Percentiles rank a stretch among this genome's conserved stretches.
Evolutionary conservation across 2,888 invertebrate genomes (phyloP).

Genomic region (Cephus pulcher): DNA sequence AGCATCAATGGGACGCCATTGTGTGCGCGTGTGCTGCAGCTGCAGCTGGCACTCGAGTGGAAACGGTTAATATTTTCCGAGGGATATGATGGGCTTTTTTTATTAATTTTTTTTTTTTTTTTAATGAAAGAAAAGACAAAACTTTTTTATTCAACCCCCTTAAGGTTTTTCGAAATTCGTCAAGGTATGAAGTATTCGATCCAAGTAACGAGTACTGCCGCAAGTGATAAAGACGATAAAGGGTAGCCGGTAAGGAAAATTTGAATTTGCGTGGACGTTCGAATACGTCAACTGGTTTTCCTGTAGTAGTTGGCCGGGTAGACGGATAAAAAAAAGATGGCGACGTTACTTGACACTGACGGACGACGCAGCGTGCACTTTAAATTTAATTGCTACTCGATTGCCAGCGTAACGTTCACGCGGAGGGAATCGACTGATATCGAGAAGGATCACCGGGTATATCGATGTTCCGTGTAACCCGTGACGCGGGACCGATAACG

Average conservation of each 20-base stretch:
- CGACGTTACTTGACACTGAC: not conserved
- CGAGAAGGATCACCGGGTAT: not conserved
- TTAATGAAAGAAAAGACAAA: too few relatives aligned
- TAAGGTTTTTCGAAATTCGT: not conserved
- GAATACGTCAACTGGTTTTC: not conserved
- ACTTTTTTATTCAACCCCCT: not conserved
- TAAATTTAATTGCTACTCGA: not conserved
- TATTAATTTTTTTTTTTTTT: too few relatives aligned
- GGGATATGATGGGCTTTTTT: not conserved
- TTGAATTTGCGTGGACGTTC: not conserved
- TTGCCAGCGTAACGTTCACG: not conserved
- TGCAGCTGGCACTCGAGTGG: not conserved
- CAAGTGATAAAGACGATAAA: not conserved
- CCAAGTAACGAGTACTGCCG: not conserved
- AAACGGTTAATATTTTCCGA: not conserved
- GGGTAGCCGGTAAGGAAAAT: not conserved
- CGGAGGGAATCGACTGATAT: not conserved
- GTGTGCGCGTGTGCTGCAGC: not conserved
- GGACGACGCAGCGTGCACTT: not conserved
- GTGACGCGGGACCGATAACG: not conserved
- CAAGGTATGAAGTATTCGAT: not conserved
- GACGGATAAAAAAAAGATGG: not conserved
- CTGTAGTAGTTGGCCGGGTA: too few relatives aligned
- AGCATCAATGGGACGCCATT: not conserved
- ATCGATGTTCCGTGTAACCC: not conserved